phyloP scores from a whole-genome alignment of 2,888 invertebrate species.

The Drosophila peninsularis region DNA sequence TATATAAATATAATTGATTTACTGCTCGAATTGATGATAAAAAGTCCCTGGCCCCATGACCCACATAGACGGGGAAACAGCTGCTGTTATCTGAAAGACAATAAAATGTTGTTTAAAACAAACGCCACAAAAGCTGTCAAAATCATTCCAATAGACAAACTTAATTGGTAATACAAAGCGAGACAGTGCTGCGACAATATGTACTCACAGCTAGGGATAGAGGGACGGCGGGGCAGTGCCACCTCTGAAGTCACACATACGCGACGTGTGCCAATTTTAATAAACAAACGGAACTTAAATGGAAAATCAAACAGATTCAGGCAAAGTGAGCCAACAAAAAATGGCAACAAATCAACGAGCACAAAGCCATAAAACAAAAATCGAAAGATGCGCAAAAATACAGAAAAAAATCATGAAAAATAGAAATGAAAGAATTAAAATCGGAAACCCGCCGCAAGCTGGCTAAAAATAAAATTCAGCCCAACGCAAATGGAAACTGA shows the following conservation, averaged over 20 bases:
- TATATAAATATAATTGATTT: not conserved
- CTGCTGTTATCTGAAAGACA: constrained; percentile 21
- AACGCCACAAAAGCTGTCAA: constrained; percentile 55
- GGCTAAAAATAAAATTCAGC: constrained; percentile 73
- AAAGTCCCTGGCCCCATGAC: constrained; percentile 47
- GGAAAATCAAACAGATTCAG: constrained; percentile 75
- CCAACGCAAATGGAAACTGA: constrained; percentile 48
- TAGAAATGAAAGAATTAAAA: constrained; percentile 41
- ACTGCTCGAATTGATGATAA: not conserved
- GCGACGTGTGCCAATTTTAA: constrained; percentile 76
- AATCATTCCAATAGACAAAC: constrained; percentile 49
- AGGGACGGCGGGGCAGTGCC: not conserved
- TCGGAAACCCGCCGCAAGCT: constrained; percentile 62
- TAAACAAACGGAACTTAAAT: constrained; percentile 77
- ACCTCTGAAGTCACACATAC: constrained; percentile 65
- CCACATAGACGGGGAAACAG: constrained; percentile 56
- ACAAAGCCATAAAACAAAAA: constrained; percentile 36
- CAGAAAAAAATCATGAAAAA: constrained; percentile 17
- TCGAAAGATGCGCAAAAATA: constrained; percentile 46
- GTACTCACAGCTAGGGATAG: constrained; percentile 4
- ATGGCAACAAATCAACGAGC: constrained; percentile 42
- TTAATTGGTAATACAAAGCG: constrained; percentile 70
- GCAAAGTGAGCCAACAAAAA: constrained; percentile 38
- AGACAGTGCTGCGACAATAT: constrained; percentile 36
- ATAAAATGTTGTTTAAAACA: constrained; percentile 46